Conservation (phyloP, 2,888 invertebrate species). For the Sphecodes monilicornis region DNA sequence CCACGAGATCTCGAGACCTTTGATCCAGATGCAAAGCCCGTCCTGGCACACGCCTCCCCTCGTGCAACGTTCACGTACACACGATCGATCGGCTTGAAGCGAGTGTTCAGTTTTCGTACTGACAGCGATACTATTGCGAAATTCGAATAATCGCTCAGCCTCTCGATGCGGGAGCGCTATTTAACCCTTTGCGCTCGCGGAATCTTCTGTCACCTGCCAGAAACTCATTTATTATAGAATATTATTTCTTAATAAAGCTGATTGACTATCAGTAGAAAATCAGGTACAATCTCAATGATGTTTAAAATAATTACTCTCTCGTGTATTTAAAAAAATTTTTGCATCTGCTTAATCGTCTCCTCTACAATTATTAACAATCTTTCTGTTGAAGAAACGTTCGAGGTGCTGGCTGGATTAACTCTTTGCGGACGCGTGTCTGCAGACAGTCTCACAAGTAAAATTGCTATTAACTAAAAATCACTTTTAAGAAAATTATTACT, state of each 20-base stretch:
- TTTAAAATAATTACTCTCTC: not conserved
- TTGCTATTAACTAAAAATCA: too few species aligned
- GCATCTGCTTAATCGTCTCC: not conserved
- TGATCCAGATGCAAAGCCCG: not conserved
- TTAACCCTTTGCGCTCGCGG: not conserved
- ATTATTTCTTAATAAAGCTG: too few species aligned
- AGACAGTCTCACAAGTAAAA: too few species aligned
- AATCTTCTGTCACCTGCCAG: not conserved
- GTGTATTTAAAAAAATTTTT: not conserved
- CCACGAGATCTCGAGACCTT: conserved; percentile 5
- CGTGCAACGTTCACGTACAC: conserved; percentile 69
- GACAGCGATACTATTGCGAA: conserved; percentile 37
- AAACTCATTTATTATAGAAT: not conserved
- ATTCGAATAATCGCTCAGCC: conserved; percentile 39
- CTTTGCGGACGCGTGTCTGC: too few species aligned
- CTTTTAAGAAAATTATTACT: too few species aligned
- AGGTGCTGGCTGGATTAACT: not conserved
- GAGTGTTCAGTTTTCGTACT: conserved; percentile 23
- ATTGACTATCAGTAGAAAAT: not conserved
- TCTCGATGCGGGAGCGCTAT: not conserved
- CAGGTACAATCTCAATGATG: not conserved
- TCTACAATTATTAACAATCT: too few species aligned
- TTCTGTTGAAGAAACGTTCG: not conserved
- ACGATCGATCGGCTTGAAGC: conserved; percentile 36
- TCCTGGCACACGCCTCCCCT: conserved; percentile 44